Base-by-base conservation (phyloP, 2,888 invertebrate genomes). In the Orgyia antiqua region DNA sequence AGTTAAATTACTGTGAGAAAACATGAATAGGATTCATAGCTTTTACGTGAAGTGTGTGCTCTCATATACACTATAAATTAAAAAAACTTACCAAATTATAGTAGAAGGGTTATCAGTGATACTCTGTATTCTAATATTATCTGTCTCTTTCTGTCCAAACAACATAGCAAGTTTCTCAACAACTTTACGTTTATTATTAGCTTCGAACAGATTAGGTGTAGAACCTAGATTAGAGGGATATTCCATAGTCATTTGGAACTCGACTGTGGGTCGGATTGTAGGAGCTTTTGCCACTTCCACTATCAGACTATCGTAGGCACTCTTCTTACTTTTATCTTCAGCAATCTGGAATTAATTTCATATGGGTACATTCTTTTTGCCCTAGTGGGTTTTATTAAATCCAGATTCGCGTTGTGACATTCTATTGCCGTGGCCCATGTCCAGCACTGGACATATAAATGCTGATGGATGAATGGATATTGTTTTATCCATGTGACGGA, bases 171-270 rank as follows among this genome's bases (percentile, higher is more conserved):
- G 68, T 45, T 93, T 94, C 62, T 95, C 94, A 9, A 96, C 89
- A 45, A 96, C 93, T 52, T 92, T 93, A 17, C 94, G 88, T 60
- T 96, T 94, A 65, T 91, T 88, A 13, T 84, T 77, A 0, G 95
- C 91, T 31, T 92, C 92, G 58, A 91, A 89, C 4, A 15, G 15
- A 15, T 4, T 15, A 4, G 4, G 15, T 4, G 6, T 6, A 4
- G 4, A 6, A 0, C 88, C 88, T 43, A 95, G 92, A 18, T 88
- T 87, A 5, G 92, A 89, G 0, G 90, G 88, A 26, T 90, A 89
- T 45, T 92, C 92, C 60, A 96, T 78, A 0, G 91, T 92, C 88
- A 95, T 92, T 45, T 92, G 92, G 74, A 96, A 95, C 64, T 94
- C 93, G 0, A 94, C 91, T 10, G 90, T 92, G 33, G 92, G 94